These are phyloP conservation scores for Rhyacophila brunnea DNA, from an alignment of 1,140 invertebrate genomes.

Conservation along the genomic window DNA sequence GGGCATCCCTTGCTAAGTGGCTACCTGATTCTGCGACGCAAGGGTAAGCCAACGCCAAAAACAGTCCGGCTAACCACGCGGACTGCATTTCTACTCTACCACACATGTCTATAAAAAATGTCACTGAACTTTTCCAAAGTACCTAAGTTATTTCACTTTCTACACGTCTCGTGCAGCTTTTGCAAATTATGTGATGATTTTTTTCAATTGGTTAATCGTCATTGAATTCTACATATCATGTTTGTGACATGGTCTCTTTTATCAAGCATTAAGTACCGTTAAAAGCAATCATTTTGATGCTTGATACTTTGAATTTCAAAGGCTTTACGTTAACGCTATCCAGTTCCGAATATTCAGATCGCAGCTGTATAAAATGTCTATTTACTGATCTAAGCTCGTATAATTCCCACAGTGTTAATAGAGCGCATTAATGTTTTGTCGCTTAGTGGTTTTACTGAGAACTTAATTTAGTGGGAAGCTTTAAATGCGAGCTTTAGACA, in stretches of 20 bases:
- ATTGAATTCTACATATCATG: slow-evolving; percentile 22
- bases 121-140: slow-evolving; percentile 3
- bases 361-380: too few species aligned
- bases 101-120: slow-evolving; percentile 12
- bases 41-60: slow-evolving; percentile 13
- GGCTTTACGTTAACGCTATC: too few species aligned
- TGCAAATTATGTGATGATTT: background rate
- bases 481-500: too few species aligned
- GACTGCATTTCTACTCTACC: slow-evolving; percentile 19
- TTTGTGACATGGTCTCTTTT: background rate
- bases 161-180: background rate
- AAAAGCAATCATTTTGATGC: slow-evolving; percentile 25
- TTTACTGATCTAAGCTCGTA: too few species aligned
- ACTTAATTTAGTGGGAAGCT: too few species aligned
- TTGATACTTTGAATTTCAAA: too few species aligned
- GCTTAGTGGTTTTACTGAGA: too few species aligned
- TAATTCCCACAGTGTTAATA: too few species aligned
- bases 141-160: background rate
- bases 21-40: slow-evolving; percentile 10
- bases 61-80: slow-evolving; percentile 6
- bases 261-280: slow-evolving; percentile 30
- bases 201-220: slow-evolving; percentile 5
- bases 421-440: too few species aligned
- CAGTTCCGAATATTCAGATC: too few species aligned
- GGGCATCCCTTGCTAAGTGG: slow-evolving; percentile 29